A percentile compares a stretch with the other conserved stretches of the same genome.
These are phyloP conservation scores for Erebia palarica DNA, from an alignment of 2,888 invertebrate genomes.

Conservation along the genomic window DNA sequence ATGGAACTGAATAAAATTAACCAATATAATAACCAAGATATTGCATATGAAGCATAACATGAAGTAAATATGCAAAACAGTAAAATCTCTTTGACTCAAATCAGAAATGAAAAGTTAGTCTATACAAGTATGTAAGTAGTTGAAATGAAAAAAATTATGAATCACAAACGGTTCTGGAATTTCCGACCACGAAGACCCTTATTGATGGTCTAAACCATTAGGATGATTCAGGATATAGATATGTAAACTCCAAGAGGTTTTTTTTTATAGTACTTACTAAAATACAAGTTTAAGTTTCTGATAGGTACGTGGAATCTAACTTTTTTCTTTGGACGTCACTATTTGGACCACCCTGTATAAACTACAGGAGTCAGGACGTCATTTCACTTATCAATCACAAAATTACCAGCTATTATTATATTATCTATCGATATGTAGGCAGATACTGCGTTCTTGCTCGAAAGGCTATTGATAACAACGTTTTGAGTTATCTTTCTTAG, in stretches of 20 bases:
- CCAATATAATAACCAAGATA: too few species aligned
- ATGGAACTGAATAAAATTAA: too few species aligned
- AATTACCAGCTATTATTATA: neutral
- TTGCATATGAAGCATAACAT: too few species aligned
- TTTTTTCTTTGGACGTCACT: too few species aligned
- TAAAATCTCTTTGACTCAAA: neutral
- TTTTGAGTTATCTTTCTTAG: neutral
- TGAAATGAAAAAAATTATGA: slow-evolving; percentile 20
- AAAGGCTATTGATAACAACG: neutral
- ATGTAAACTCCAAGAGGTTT: neutral
- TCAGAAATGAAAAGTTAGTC: neutral
- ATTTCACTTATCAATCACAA: neutral
- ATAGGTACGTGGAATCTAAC: too few species aligned
- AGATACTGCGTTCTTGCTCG: neutral
- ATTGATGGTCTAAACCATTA: slow-evolving; percentile 1
- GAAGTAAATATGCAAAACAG: too few species aligned
- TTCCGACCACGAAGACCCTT: slow-evolving; percentile 26
- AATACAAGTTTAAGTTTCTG: too few species aligned
- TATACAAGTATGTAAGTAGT: neutral
- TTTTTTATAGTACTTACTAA: neutral
- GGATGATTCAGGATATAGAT: slow-evolving; percentile 26
- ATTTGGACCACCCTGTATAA: too few species aligned
- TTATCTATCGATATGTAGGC: neutral
- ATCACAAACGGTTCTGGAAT: slow-evolving; percentile 34
- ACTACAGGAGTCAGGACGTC: neutral